phyloP scores from a whole-genome alignment of 2,888 invertebrate genomes.

The Dicycla oo region DNA sequence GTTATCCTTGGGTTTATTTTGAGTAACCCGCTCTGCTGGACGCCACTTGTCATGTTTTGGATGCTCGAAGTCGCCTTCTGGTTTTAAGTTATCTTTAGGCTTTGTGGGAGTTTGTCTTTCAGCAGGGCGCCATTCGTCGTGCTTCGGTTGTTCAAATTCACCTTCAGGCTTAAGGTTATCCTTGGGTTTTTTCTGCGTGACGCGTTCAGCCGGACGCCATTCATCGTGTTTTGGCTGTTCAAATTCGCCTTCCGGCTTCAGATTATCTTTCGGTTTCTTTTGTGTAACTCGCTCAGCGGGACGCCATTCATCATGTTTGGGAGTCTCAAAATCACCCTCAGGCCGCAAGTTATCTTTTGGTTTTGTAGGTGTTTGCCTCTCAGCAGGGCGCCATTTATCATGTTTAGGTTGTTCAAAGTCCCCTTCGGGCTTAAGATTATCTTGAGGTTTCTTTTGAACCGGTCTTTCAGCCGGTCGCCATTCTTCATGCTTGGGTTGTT shows the following conservation, averaged over 20 bases:
- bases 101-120: conserved; percentile 60
- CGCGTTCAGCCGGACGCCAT: conserved; percentile 85
- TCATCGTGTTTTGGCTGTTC: conserved; percentile 72
- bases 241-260: conserved; percentile 64
- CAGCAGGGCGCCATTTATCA: conserved; percentile 75
- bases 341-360: conserved; percentile 82
- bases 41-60: conserved; percentile 78
- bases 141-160: conserved; percentile 73
- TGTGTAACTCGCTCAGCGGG: conserved; percentile 71
- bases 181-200: conserved; percentile 78
- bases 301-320: conserved; percentile 73
- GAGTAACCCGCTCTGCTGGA: conserved; percentile 27
- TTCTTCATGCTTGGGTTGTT: conserved; percentile 44
- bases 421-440: conserved; percentile 63
- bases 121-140: conserved; percentile 75
- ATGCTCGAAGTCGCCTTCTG: conserved; percentile 90
- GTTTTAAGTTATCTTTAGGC: conserved; percentile 83
- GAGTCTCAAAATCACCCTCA: conserved; percentile 84
- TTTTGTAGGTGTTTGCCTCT: conserved; percentile 77
- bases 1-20: conserved; percentile 34
- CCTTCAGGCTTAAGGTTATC: conserved; percentile 88
- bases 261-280: conserved; percentile 77
- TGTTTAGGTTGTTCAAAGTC: conserved; percentile 86
- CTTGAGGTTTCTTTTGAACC: conserved; percentile 37
- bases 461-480: conserved; percentile 40